phyloP scores from a whole-genome alignment of 2,113 vertebrate species.

The Phyllopteryx taeniolatus region DNA sequence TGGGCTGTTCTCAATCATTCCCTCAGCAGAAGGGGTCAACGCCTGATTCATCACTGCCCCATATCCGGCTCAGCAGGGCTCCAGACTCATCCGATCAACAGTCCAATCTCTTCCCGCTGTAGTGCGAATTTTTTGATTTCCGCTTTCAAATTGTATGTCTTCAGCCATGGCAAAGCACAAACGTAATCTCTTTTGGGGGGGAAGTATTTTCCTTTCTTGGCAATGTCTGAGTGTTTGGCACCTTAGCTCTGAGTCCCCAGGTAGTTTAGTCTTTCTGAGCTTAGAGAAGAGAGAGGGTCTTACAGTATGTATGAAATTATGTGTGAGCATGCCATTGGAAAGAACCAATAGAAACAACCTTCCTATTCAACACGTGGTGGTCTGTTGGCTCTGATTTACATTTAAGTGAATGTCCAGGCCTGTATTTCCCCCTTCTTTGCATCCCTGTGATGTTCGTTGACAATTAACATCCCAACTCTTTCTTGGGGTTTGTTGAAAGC shows the following conservation, averaged over 20 bases:
- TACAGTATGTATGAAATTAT: conserved; percentile 55
- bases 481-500: conserved; percentile 70
- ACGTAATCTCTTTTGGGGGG: conserved; percentile 59
- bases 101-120: conserved; percentile 65
- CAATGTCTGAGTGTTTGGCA: conserved; percentile 40
- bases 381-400: conserved; percentile 58
- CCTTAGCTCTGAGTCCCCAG: conserved; percentile 41
- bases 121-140: conserved; percentile 66
- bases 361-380: conserved; percentile 57
- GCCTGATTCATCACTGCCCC: conserved; percentile 56
- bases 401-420: conserved; percentile 49
- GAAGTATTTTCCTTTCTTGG: conserved; percentile 67
- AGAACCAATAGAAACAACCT: conserved; percentile 55
- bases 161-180: conserved; percentile 61
- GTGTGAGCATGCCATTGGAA: conserved; percentile 40
- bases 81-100: conserved; percentile 65
- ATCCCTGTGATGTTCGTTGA: conserved; percentile 68
- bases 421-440: conserved; percentile 54
- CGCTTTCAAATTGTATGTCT: conserved; percentile 67
- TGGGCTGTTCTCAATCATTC: conserved; percentile 70
- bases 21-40: conserved; percentile 47
- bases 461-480: conserved; percentile 73
- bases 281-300: conserved; percentile 47
- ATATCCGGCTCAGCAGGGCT: conserved; percentile 65
- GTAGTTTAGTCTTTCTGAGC: conserved; percentile 41